These are phyloP conservation scores for Atrichornis clamosus DNA, from an alignment of 2,113 vertebrate genomes.

Conservation along the genomic window DNA sequence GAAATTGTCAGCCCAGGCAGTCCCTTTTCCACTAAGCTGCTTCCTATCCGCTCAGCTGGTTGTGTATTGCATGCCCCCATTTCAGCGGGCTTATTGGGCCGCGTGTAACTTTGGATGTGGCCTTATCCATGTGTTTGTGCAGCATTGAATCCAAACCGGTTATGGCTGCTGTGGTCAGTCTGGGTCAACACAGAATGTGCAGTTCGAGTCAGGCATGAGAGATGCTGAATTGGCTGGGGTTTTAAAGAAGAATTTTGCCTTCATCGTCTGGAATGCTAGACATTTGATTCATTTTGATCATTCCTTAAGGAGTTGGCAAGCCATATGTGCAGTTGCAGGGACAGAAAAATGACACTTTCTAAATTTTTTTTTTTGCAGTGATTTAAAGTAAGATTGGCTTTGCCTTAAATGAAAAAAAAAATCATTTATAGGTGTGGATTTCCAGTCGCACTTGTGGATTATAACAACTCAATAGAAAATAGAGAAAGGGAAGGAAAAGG, in stretches of 20 bases:
- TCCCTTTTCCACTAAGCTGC: neutral
- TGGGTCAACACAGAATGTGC: neutral
- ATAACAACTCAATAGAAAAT: neutral
- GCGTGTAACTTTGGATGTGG: neutral
- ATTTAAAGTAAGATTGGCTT: conserved; percentile 7
- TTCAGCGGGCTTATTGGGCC: neutral
- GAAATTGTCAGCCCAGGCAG: neutral
- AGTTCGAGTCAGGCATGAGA: neutral
- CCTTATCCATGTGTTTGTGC: neutral
- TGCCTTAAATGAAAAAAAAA: neutral
- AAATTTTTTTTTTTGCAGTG: neutral
- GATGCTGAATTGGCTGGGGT: neutral
- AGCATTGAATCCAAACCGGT: neutral
- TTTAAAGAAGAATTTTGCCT: neutral
- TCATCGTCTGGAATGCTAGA: neutral
- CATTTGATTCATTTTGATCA: neutral
- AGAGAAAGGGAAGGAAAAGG: neutral
- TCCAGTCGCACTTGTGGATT: neutral
- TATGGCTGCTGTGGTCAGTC: neutral
- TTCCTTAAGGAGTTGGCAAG: neutral
- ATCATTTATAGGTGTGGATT: neutral
- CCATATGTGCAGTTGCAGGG: neutral
- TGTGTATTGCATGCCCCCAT: neutral
- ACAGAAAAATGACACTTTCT: neutral
- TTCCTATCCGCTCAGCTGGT: neutral